These are phyloP conservation scores for Anodontia alba DNA, from an alignment of 2,888 invertebrate species.

Conservation along the genomic window DNA sequence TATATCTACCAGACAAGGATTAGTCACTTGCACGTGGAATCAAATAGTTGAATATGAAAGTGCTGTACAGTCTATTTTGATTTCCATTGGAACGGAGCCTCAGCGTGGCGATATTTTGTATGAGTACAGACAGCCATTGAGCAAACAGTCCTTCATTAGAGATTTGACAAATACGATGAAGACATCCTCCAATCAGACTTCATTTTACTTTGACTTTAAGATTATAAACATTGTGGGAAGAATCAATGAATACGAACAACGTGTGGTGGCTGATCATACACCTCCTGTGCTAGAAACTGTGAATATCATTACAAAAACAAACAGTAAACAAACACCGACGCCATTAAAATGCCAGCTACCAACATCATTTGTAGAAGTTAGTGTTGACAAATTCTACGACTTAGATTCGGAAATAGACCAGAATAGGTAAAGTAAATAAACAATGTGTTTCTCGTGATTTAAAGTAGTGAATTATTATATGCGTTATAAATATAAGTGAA, in stretches of 20 bases:
- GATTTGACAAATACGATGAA: conserved; percentile 37
- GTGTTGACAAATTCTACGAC: conserved; percentile 29
- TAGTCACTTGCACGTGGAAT: conserved; percentile 46
- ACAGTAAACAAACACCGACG: neutral
- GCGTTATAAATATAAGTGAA: too few species aligned
- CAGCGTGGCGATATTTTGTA: conserved; percentile 24
- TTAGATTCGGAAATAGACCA: conserved; percentile 47
- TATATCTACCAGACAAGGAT: conserved; percentile 40
- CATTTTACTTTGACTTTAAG: conserved; percentile 36
- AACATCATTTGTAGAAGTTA: conserved; percentile 44
- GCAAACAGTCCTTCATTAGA: conserved; percentile 25
- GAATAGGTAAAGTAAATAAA: conserved; percentile 30
- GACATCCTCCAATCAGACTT: conserved; percentile 15
- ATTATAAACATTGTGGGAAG: conserved; percentile 44
- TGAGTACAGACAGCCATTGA: conserved; percentile 13
- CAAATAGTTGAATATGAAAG: conserved; percentile 57
- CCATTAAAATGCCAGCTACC: conserved; percentile 56
- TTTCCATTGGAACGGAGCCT: conserved; percentile 38
- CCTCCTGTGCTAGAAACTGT: conserved; percentile 41
- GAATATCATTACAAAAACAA: conserved; percentile 39
- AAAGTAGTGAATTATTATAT: too few species aligned
- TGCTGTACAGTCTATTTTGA: conserved; percentile 24
- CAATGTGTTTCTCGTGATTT: too few species aligned
- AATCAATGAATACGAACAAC: conserved; percentile 8
- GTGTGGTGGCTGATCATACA: conserved; percentile 46